Base-by-base conservation (phyloP, 2,888 invertebrate species). In the Stenurella melanura region DNA sequence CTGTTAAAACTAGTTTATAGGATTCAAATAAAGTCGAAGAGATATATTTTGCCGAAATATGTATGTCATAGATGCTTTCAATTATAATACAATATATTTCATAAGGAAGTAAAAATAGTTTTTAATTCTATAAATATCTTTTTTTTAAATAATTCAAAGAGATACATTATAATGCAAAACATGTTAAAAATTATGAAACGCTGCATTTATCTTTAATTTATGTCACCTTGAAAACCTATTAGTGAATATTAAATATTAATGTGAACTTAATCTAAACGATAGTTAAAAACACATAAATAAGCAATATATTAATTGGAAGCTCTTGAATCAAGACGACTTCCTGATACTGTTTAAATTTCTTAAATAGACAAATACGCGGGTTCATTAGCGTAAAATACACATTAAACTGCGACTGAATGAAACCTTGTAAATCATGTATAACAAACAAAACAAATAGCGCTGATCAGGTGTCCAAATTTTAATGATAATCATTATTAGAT, bases 361-460 rank as follows among this genome's bases (percentile, higher is more conserved):
- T 50, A 50, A 50, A 50, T 26, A 63, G 61, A 63, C 30, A 34
- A 63, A 17, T 34, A 10, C n/a, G 6, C 15, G n/a, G n/a, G 54
- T 30, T 68, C n/a, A 68, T 68, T 68, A 68, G 56, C 68, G 19
- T 56, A 54, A 30, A 56, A 56, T 30, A 54, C n/a, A 56, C 54
- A 56, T 68, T 68, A 68, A 56, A 26, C n/a, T 18, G 15, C 17
- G 10, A 68, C 1, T 21, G 56, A 68, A 30, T 17, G 56, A 68
- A 54, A 68, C 68, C 4, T 26, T 21, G 42, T 68, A 67, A 67
- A 54, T 54, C 67, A 67, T 54, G 67, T 54, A 68, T 68, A 68
- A 68, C 68, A 68, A 68, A 17, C 30, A 68, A 56, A 21, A 68
- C 68, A 68, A 68, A 68, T 67, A 67, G 54, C n/a, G n/a, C 67